Percentiles rank a stretch among this genome's conserved stretches.
These are phyloP conservation scores for Liopterus haemorrhoidalis DNA, from an alignment of 2,888 invertebrate genomes.

Conservation along the genomic window DNA sequence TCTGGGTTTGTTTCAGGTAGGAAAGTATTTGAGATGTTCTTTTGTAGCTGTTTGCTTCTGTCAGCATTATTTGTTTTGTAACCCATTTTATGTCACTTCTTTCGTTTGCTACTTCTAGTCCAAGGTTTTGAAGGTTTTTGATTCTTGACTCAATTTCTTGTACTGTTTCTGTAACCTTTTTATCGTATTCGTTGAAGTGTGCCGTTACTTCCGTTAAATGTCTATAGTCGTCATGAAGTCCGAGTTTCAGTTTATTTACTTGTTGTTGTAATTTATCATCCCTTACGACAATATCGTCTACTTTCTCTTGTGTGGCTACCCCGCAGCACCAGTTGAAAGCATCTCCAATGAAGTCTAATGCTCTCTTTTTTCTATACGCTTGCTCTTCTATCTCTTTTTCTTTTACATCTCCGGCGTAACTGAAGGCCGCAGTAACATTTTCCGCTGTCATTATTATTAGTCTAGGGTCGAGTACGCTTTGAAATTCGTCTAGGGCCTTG, in stretches of 20 bases:
- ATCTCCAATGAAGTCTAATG: conserved; percentile 18
- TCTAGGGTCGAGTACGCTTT: neutral
- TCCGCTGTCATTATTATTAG: too few species aligned
- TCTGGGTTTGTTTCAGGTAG: conserved; percentile 4
- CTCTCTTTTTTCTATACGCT: neutral
- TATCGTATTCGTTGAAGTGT: conserved; percentile 12
- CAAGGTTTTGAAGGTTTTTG: conserved; percentile 8
- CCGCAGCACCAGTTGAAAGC: conserved; percentile 15
- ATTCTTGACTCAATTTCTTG: conserved; percentile 10
- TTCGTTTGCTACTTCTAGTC: conserved; percentile 5
- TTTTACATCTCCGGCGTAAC: neutral
- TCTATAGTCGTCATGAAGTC: conserved; percentile 2
- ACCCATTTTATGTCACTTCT: too few species aligned
- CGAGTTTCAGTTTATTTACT: conserved; percentile 8
- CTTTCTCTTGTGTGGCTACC: conserved; percentile 9
- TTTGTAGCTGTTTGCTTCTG: too few species aligned
- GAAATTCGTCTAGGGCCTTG: neutral
- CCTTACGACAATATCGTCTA: conserved; percentile 6
- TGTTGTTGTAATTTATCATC: conserved; percentile 10
- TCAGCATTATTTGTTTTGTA: too few species aligned
- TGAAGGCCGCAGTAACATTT: too few species aligned
- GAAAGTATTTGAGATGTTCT: conserved; percentile 1
- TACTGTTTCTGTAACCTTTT: conserved; percentile 5
- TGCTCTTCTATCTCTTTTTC: neutral
- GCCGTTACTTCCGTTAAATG: conserved; percentile 7